Evolutionary conservation across 2,888 invertebrate species (phyloP).

Genomic region (Cephus nigrinus): DNA sequence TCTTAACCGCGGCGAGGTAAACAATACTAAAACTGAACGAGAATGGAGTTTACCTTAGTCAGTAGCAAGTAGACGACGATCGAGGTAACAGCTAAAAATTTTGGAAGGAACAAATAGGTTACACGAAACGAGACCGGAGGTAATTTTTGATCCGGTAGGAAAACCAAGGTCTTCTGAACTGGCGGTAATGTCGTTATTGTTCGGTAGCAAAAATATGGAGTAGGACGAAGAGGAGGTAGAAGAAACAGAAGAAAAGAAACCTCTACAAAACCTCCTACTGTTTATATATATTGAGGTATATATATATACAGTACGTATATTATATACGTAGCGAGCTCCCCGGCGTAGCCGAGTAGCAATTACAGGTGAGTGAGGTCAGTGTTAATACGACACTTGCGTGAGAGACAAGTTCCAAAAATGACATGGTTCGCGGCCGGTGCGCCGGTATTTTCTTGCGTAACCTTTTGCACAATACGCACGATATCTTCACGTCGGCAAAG

Average conservation of each 20-base stretch:
- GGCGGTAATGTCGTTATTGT: neutral
- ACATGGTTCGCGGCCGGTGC: slow-evolving; percentile 53
- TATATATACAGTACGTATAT: neutral
- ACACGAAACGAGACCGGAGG: neutral
- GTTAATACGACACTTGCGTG: slow-evolving; percentile 64
- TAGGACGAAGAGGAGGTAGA: neutral
- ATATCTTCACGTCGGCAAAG: slow-evolving; percentile 32
- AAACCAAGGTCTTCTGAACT: neutral
- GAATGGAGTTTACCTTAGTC: neutral
- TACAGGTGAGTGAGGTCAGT: slow-evolving; percentile 65
- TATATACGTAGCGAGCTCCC: neutral
- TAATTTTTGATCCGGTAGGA: neutral
- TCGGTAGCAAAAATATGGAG: neutral
- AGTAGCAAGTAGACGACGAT: neutral
- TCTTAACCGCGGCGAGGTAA: neutral
- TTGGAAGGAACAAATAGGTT: neutral
- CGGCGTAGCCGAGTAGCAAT: slow-evolving; percentile 49
- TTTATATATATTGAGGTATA: neutral
- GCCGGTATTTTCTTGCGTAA: slow-evolving; percentile 44
- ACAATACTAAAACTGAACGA: neutral
- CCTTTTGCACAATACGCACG: slow-evolving; percentile 42
- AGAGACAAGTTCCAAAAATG: slow-evolving; percentile 63
- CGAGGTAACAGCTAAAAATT: neutral
- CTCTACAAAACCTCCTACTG: neutral
- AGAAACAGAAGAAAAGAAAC: slow-evolving; percentile 7